Base-by-base conservation (phyloP, 2,113 vertebrate genomes). In the Chloropsis hardwickii region DNA sequence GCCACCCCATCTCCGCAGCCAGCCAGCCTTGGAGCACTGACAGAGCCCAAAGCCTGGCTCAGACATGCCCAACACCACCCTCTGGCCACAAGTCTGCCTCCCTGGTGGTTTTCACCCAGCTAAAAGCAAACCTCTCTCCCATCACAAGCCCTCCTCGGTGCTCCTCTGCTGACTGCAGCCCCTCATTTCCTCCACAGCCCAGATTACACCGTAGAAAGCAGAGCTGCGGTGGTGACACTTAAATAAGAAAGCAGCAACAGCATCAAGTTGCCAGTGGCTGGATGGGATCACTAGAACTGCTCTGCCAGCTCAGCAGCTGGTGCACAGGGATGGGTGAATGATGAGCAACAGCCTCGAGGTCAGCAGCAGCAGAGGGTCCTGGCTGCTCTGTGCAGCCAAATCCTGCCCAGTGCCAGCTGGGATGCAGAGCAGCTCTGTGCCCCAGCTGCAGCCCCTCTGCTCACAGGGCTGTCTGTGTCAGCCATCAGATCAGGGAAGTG, bases 341-440 rank as follows among this genome's bases (percentile, higher is more conserved):
- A 58, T 1, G 3, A 15, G 60, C 2, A 1, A 4, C 3, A 69
- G 37, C 45, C 22, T 14, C 0, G 1, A 80, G 81, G 31, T 17
- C 80, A 35, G 64, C 53, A 60, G 64, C 45, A 25, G 37, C 1
- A 4, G 54, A 48, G 40, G 45, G 64, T 72, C 58, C 42, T 37
- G 14, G 60, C 64, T 48, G 67, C 45, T 73, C 27, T 44, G 12
- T 3, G 1, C 35, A 51, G 27, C 42, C 2, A 0, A 45, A 72
- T 16, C 40, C 40, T 78, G 50, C 24, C 69, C 1, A 0, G 2
- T 3, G 2, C 54, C 74, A 31, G 54, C 82, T 5, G 0, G 31
- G 54, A 37, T 21, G 42, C 66, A 33, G 71, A 28, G 14, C 4
- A 2, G 24, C 47, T 27, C 73, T 3, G 15, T 39, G 65, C 25